phyloP scores from a whole-genome alignment of 2,113 vertebrate genomes.

The Nibea albiflora region DNA sequence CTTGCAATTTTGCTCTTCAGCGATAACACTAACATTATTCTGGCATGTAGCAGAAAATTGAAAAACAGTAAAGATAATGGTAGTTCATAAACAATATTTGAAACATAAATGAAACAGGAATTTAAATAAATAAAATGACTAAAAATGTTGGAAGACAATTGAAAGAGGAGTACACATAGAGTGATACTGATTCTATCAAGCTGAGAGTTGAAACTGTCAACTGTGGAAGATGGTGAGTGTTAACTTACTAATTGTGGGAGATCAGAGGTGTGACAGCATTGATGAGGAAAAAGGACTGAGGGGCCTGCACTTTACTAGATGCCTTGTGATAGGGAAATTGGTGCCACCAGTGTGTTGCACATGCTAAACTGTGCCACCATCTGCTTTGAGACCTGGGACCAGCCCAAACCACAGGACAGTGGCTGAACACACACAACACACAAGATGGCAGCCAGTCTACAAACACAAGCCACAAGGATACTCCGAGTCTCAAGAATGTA shows the following conservation, averaged over 20 bases:
- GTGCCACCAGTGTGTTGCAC: constrained; percentile 56
- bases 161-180: neutral
- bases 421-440: constrained; percentile 52
- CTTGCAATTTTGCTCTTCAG: constrained; percentile 28
- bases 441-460: constrained; percentile 63
- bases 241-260: constrained; percentile 45
- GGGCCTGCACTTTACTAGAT: constrained; percentile 45
- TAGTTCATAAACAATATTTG: no score
- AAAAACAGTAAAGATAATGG: neutral
- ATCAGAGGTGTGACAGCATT: constrained; percentile 48
- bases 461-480: constrained; percentile 61
- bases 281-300: constrained; percentile 40
- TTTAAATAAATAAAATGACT: neutral
- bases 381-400: constrained; percentile 70
- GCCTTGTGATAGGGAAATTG: constrained; percentile 62
- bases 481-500: constrained; percentile 44
- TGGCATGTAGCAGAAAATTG: constrained; percentile 27
- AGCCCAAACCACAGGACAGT: constrained; percentile 68
- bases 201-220: constrained; percentile 3
- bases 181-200: neutral
- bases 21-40: constrained; percentile 18
- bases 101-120: no score
- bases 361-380: constrained; percentile 79
- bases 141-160: neutral
- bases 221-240: constrained; percentile 4